Evolutionary conservation across 2,113 vertebrate species (phyloP).

Genomic region (Cyanoderma ruficeps): DNA sequence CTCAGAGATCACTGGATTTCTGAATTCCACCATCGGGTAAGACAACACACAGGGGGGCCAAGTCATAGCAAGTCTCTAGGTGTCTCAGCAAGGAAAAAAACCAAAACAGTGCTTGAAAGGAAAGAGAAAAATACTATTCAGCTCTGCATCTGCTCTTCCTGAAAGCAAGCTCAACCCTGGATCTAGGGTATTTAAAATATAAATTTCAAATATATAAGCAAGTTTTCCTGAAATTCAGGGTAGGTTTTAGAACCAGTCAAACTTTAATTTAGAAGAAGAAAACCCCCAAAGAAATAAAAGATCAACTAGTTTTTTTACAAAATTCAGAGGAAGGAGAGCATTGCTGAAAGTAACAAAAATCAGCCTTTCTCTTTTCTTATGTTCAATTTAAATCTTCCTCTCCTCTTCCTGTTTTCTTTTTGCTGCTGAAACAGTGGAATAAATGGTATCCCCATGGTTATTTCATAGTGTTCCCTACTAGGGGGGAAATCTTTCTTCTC

Average conservation of each 20-base stretch:
- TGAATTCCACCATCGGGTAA: constrained; percentile 73
- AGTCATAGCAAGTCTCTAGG: background rate
- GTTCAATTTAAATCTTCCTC: background rate
- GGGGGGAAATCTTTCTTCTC: background rate
- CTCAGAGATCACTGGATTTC: constrained; percentile 76
- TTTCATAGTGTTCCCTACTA: background rate
- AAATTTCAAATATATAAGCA: background rate
- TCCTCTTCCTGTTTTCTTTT: background rate
- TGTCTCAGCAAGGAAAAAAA: background rate
- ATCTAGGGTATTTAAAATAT: background rate
- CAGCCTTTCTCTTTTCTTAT: background rate
- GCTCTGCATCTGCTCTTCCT: background rate
- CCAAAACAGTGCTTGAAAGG: background rate
- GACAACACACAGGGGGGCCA: background rate
- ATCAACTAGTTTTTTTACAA: background rate
- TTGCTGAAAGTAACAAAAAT: background rate
- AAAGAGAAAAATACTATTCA: background rate
- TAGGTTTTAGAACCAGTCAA: background rate
- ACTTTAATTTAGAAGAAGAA: background rate
- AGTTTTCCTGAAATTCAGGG: background rate
- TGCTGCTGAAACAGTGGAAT: background rate
- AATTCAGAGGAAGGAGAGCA: background rate
- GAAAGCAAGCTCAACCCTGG: background rate
- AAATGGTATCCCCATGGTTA: background rate
- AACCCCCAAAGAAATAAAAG: background rate